A percentile compares a stretch with the other conserved stretches of the same genome.
These are phyloP conservation scores for Echeneis naucrates DNA, from an alignment of 2,797 vertebrate genomes.

Conservation along the genomic window DNA sequence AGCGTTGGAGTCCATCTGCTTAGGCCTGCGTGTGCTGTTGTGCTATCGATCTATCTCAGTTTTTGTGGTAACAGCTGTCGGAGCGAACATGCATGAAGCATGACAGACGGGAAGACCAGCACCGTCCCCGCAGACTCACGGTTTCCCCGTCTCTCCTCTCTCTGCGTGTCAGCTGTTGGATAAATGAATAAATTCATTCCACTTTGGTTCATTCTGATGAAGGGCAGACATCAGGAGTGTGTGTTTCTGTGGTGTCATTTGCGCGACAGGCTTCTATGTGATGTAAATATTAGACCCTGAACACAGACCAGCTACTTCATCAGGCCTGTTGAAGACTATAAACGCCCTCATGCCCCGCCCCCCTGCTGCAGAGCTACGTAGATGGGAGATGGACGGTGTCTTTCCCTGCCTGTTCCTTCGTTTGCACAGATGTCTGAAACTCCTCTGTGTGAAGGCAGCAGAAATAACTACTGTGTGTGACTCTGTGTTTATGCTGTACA, in stretches of 20 bases:
- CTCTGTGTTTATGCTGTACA: constrained; percentile 19
- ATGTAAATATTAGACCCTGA: constrained; percentile 42
- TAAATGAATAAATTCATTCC: constrained; percentile 53
- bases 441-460: constrained; percentile 37
- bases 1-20: constrained; percentile 54
- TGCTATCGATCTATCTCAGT: constrained; percentile 74
- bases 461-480: constrained; percentile 32
- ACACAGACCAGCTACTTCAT: constrained; percentile 42
- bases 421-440: constrained; percentile 59
- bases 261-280: constrained; percentile 26
- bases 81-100: too few relatives aligned
- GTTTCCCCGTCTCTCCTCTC: constrained; percentile 26
- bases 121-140: too few relatives aligned
- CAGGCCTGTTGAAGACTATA: constrained; percentile 23
- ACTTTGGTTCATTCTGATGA: constrained; percentile 47
- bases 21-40: constrained; percentile 40
- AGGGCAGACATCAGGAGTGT: constrained; percentile 53
- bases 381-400: constrained; percentile 51
- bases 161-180: constrained; percentile 56
- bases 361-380: constrained; percentile 21
- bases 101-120: too few relatives aligned
- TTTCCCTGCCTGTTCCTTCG: constrained; percentile 54
- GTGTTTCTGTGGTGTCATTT: constrained; percentile 39
- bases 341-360: constrained; percentile 21
- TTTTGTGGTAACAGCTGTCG: constrained; percentile 73